Evolutionary conservation across 2,797 vertebrate genomes (phyloP).

Genomic region (Oryzias dopingdopingensis): DNA sequence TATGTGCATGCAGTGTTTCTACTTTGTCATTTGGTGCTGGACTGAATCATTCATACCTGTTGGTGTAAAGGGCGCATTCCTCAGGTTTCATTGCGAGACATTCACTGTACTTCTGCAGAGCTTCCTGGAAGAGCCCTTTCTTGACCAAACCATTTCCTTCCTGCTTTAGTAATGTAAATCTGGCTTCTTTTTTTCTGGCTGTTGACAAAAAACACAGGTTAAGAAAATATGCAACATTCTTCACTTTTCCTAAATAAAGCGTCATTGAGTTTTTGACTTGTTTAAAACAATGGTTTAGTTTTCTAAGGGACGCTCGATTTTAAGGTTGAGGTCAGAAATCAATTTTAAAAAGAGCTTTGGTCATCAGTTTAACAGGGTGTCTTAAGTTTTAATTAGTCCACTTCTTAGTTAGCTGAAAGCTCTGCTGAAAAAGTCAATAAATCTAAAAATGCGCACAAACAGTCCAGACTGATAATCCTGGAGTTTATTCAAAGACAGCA

Average conservation of each 20-base stretch:
- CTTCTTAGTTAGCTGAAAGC: slow-evolving; percentile 29
- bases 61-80: slow-evolving; percentile 89
- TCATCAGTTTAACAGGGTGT: slow-evolving; percentile 6
- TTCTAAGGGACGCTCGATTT: too few species aligned
- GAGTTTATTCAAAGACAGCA: too few species aligned
- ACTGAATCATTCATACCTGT: slow-evolving; percentile 77
- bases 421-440: too few species aligned
- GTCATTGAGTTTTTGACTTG: too few species aligned
- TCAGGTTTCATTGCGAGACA: slow-evolving; percentile 84
- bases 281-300: too few species aligned
- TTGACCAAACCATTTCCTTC: slow-evolving; percentile 90
- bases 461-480: too few species aligned
- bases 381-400: slow-evolving; percentile 17
- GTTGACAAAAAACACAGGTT: slow-evolving; percentile 1
- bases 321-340: too few species aligned
- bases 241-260: too few species aligned
- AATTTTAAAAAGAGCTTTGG: slow-evolving; percentile 5
- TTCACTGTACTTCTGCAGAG: slow-evolving; percentile 86
- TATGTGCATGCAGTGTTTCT: too few species aligned
- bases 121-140: slow-evolving; percentile 80
- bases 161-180: slow-evolving; percentile 81
- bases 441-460: too few species aligned
- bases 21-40: background rate
- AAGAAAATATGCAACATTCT: background rate
- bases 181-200: slow-evolving; percentile 81